A percentile compares a stretch with the other conserved stretches of the same genome.
Evolutionary conservation across 2,113 vertebrate genomes (phyloP).

Genomic region (Phaetusa simplex): DNA sequence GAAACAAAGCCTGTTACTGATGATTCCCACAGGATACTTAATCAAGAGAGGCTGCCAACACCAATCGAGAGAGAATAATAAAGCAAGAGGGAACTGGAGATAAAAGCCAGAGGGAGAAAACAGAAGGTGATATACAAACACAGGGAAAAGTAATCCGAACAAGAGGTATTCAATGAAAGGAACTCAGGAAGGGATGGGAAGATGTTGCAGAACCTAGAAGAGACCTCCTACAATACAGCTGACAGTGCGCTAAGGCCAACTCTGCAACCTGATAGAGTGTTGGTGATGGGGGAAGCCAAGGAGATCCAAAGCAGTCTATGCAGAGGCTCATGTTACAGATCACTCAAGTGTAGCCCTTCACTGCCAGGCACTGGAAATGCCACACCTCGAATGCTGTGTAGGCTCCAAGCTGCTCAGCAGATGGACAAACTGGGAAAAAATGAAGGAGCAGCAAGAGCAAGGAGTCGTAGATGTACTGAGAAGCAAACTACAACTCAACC

Average conservation of each 20-base stretch:
- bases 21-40: slow-evolving; percentile 47
- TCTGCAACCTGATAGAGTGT: slow-evolving; percentile 1
- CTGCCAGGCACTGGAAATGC: not conserved
- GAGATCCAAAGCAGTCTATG: slow-evolving; percentile 1
- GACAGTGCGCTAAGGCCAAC: not conserved
- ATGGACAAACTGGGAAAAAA: not conserved
- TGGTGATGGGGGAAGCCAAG: slow-evolving; percentile 46
- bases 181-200: not conserved
- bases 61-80: slow-evolving; percentile 32
- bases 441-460: not conserved
- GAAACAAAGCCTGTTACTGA: slow-evolving; percentile 12
- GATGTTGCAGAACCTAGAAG: slow-evolving; percentile 6
- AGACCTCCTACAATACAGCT: not conserved
- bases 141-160: not conserved
- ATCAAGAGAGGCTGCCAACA: slow-evolving; percentile 47
- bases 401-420: not conserved
- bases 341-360: not conserved
- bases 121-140: not conserved
- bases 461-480: not conserved
- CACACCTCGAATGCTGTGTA: not conserved
- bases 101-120: slow-evolving; percentile 18
- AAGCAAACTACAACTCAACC: not conserved
- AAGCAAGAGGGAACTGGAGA: not conserved
- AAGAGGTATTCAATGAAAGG: not conserved
- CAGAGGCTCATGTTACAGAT: slow-evolving; percentile 26